Evolutionary conservation across 2,888 invertebrate species (phyloP).

Genomic region (Apamea epomidion): DNA sequence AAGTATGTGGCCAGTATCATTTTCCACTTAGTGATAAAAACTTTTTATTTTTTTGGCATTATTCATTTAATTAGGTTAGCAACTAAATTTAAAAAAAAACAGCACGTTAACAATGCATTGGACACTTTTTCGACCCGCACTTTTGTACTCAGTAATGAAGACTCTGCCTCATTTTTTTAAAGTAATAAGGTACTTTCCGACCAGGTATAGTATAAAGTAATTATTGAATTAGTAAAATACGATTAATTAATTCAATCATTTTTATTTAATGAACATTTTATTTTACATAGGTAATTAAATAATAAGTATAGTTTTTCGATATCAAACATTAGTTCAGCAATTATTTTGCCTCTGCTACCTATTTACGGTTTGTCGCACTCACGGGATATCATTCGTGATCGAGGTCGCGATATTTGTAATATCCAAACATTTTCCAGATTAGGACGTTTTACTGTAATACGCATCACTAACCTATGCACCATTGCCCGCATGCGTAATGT

Average conservation of each 20-base stretch:
- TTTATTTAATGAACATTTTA: not conserved
- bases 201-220: not conserved
- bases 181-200: not conserved
- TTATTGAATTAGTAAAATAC: constrained; percentile 2
- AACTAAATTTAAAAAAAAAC: too few species aligned
- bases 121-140: too few species aligned
- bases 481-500: not conserved
- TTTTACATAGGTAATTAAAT: not conserved
- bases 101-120: too few species aligned
- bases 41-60: not conserved
- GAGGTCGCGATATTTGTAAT: not conserved
- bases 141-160: not conserved
- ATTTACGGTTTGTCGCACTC: not conserved
- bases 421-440: not conserved
- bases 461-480: not conserved
- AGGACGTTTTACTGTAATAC: not conserved
- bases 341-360: not conserved
- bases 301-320: too few species aligned
- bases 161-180: not conserved
- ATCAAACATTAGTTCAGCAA: not conserved
- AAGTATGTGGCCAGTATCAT: not conserved
- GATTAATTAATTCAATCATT: not conserved
- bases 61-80: too few species aligned
- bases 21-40: not conserved
- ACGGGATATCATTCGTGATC: not conserved